phyloP scores from a whole-genome alignment of 2,797 vertebrate genomes.

The Taeniopygia guttata region DNA sequence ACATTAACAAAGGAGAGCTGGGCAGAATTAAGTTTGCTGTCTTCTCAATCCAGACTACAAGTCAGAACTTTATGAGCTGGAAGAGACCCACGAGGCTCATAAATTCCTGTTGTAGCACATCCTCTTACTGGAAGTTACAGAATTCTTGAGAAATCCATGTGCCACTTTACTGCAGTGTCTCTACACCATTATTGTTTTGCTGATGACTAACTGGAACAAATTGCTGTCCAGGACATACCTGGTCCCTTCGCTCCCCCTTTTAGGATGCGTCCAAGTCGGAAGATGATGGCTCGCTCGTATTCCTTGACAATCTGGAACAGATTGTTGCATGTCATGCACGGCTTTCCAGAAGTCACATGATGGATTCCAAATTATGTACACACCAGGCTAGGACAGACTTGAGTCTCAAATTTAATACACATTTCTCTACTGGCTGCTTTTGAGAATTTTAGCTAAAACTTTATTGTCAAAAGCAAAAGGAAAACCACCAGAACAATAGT shows the following conservation, averaged over 20 bases:
- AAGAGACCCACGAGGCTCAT: background rate
- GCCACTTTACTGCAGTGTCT: background rate
- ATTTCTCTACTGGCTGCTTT: background rate
- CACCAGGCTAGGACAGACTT: background rate
- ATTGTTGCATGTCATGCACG: background rate
- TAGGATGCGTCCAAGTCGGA: constrained; percentile 90
- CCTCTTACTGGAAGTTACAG: background rate
- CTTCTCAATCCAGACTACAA: background rate
- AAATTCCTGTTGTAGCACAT: background rate
- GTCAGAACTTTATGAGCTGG: background rate
- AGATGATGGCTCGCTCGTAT: constrained; percentile 95
- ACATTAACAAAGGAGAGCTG: background rate
- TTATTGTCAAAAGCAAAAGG: background rate
- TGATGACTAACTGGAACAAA: background rate
- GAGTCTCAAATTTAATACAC: background rate
- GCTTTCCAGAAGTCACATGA: background rate
- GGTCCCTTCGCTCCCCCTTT: constrained; percentile 94
- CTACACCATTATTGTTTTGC: background rate
- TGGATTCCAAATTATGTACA: background rate
- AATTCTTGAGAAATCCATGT: background rate
- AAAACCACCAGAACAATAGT: background rate
- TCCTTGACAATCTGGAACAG: constrained; percentile 91
- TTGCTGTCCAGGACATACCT: constrained; percentile 73
- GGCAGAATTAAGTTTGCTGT: background rate
- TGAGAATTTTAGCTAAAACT: background rate